Percentiles rank a stretch among this genome's conserved stretches.
phyloP scores from a whole-genome alignment of 2,113 vertebrate genomes.

The Thryonomys swinderianus region DNA sequence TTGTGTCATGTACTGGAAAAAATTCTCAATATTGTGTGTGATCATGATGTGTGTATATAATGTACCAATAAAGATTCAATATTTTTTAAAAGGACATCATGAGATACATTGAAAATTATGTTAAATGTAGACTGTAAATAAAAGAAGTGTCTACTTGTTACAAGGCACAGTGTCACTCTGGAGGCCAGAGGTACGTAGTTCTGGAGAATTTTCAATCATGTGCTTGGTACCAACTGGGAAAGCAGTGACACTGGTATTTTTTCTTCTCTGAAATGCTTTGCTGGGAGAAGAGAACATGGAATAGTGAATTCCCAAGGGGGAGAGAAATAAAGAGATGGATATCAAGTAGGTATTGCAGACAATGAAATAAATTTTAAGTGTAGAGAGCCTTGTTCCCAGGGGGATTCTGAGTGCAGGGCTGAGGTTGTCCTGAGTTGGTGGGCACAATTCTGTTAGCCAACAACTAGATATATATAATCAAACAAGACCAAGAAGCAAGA shows the following conservation, averaged over 20 bases:
- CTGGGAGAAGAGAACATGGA: background rate
- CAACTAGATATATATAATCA: background rate
- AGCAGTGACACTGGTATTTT: background rate
- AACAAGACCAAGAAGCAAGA: background rate
- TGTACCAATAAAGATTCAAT: too few relatives aligned
- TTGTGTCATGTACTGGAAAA: too few relatives aligned
- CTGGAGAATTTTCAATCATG: background rate
- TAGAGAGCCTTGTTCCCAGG: background rate
- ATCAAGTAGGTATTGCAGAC: background rate
- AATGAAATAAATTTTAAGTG: background rate
- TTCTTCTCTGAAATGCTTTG: conserved; percentile 26
- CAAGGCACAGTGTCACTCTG: background rate
- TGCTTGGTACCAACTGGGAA: background rate
- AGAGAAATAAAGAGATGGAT: background rate
- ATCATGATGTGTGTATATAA: too few relatives aligned
- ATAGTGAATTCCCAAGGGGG: background rate
- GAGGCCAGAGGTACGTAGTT: background rate
- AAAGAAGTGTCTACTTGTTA: background rate
- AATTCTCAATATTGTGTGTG: too few relatives aligned
- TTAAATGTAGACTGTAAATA: background rate
- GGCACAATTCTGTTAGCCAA: background rate
- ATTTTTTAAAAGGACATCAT: too few relatives aligned
- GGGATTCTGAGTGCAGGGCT: background rate
- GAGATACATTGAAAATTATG: background rate
- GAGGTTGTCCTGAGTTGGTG: background rate